Evolutionary conservation across 2,888 invertebrate species (phyloP).

Genomic region (Drosophila mettleri): DNA sequence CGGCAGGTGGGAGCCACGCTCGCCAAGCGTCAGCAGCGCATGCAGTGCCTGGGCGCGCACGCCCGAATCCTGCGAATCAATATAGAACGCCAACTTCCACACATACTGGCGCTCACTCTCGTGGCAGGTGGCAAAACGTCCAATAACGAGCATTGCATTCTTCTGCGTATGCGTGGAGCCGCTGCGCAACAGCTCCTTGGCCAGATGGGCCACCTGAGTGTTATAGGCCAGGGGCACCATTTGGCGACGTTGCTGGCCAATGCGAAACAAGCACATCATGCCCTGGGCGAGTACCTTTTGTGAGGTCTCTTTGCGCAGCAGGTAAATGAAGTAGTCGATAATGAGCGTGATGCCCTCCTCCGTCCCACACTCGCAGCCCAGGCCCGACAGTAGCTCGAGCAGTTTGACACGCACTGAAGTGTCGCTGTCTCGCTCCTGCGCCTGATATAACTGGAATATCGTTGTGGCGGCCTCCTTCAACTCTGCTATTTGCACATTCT

Average conservation of each 20-base stretch:
- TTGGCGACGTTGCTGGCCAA: conserved; percentile 76
- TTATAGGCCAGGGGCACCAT: conserved; percentile 78
- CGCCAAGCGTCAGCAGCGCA: conserved; percentile 93
- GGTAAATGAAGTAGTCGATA: conserved; percentile 82
- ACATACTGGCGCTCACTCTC: conserved; percentile 87
- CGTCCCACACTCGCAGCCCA: conserved; percentile 76
- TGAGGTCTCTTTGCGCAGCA: conserved; percentile 83
- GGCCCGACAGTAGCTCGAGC: conserved; percentile 78
- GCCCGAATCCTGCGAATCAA: conserved; percentile 94
- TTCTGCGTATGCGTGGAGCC: conserved; percentile 84
- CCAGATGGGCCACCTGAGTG: conserved; percentile 83
- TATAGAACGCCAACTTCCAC: conserved; percentile 92
- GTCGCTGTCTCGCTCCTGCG: conserved; percentile 79
- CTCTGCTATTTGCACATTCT: conserved; percentile 72
- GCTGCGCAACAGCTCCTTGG: conserved; percentile 82
- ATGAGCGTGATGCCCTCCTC: conserved; percentile 78
- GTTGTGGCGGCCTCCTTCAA: conserved; percentile 77
- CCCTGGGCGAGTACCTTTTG: conserved; percentile 85
- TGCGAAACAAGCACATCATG: conserved; percentile 82
- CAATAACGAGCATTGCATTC: conserved; percentile 83
- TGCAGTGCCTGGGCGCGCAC: conserved; percentile 95
- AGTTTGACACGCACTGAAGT: conserved; percentile 82
- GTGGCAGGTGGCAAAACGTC: conserved; percentile 85
- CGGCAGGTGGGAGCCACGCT: conserved; percentile 92
- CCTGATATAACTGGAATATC: conserved; percentile 80